Conservation (phyloP, 2,797 vertebrate species). For the Enteromius unitaeniatus region DNA sequence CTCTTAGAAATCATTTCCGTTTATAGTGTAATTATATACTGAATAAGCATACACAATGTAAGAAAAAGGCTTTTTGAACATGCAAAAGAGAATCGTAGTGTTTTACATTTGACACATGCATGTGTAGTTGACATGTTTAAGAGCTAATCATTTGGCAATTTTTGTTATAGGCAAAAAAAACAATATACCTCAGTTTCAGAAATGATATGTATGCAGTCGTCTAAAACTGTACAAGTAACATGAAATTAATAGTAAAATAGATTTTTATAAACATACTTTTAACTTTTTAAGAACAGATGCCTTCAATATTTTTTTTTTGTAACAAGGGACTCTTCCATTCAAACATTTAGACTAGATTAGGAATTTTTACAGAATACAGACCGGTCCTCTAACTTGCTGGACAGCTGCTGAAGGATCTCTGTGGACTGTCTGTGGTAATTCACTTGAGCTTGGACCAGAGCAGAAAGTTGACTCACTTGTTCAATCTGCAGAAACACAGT, state of each 20-base stretch:
- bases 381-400: conserved; percentile 91
- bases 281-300: background rate
- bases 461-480: conserved; percentile 96
- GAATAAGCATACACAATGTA: background rate
- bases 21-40: background rate
- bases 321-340: background rate
- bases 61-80: background rate
- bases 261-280: background rate
- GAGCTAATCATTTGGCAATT: background rate
- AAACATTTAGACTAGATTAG: background rate
- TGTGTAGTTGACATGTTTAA: background rate
- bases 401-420: conserved; percentile 93
- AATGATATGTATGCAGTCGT: background rate
- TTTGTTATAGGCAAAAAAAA: background rate
- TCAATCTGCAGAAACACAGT: conserved; percentile 83
- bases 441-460: conserved; percentile 94
- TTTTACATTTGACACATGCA: background rate
- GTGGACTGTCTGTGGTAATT: conserved; percentile 94
- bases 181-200: background rate
- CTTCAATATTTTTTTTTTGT: background rate
- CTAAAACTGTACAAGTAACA: background rate
- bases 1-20: background rate
- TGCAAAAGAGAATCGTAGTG: background rate
- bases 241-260: background rate
- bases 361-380: conserved; percentile 65